phyloP scores from a whole-genome alignment of 2,888 invertebrate genomes.

The Eutolmus rufibarbis region DNA sequence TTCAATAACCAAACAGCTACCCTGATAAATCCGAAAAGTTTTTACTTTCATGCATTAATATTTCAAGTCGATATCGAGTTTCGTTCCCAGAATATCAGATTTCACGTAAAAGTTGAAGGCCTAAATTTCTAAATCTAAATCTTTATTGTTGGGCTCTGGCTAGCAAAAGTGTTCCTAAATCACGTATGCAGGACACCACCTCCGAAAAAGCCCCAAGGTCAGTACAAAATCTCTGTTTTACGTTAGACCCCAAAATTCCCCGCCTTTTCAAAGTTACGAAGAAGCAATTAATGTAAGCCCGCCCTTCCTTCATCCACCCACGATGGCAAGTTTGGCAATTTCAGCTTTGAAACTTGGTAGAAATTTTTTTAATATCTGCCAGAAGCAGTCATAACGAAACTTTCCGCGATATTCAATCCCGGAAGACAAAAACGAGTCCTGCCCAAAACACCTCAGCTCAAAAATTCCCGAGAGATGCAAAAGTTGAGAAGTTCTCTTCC shows the following conservation, averaged over 20 bases:
- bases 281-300: background rate
- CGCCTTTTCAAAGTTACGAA: background rate
- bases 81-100: background rate
- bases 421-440: background rate
- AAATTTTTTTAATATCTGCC: background rate
- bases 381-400: background rate
- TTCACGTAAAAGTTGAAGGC: background rate
- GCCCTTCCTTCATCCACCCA: background rate
- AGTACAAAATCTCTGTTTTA: background rate
- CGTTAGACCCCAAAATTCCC: background rate
- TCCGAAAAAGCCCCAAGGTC: background rate
- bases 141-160: background rate
- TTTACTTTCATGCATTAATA: background rate
- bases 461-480: background rate
- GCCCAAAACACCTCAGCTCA: background rate
- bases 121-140: background rate
- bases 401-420: background rate
- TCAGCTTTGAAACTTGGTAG: background rate
- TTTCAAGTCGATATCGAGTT: background rate
- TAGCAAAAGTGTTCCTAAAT: background rate
- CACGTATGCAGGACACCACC: background rate
- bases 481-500: background rate
- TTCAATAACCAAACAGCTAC: background rate
- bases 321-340: background rate
- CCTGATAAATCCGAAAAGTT: background rate